A percentile compares a stretch with the other conserved stretches of the same genome.
These are phyloP conservation scores for Poeciliopsis gracilis DNA, from an alignment of 2,797 vertebrate species.

Conservation along the genomic window DNA sequence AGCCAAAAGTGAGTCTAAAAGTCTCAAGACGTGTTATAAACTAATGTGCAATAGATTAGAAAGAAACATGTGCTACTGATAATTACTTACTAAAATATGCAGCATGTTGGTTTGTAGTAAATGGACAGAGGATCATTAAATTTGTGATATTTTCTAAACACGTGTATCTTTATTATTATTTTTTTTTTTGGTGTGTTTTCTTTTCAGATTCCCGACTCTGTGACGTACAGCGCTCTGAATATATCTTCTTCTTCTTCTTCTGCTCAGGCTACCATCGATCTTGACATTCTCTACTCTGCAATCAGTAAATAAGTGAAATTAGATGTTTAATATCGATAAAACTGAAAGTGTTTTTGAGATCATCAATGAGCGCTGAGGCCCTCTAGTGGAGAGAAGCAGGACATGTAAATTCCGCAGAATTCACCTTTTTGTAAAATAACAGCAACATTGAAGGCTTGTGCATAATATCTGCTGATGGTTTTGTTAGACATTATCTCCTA, in stretches of 20 bases:
- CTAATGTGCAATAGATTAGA: background rate
- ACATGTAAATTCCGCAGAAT: background rate
- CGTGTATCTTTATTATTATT: background rate
- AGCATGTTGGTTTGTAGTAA: background rate
- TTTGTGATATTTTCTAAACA: background rate
- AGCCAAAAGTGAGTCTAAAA: background rate
- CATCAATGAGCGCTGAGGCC: background rate
- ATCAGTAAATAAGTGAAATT: background rate
- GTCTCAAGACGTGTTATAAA: background rate
- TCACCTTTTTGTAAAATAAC: background rate
- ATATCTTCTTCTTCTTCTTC: no score
- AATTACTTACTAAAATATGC: background rate
- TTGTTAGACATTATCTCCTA: background rate
- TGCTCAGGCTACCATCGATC: background rate
- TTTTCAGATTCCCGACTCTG: background rate
- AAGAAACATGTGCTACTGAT: background rate
- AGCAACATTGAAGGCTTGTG: background rate
- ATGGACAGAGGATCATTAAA: background rate
- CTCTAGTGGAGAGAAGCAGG: background rate
- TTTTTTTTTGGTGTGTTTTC: background rate
- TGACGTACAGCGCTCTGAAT: conserved; percentile 8
- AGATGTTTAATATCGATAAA: background rate
- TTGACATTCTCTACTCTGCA: background rate
- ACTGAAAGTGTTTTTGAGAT: background rate
- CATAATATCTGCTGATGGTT: background rate